Conservation (phyloP, 2,797 vertebrate species). For the Oophaga sylvatica region DNA sequence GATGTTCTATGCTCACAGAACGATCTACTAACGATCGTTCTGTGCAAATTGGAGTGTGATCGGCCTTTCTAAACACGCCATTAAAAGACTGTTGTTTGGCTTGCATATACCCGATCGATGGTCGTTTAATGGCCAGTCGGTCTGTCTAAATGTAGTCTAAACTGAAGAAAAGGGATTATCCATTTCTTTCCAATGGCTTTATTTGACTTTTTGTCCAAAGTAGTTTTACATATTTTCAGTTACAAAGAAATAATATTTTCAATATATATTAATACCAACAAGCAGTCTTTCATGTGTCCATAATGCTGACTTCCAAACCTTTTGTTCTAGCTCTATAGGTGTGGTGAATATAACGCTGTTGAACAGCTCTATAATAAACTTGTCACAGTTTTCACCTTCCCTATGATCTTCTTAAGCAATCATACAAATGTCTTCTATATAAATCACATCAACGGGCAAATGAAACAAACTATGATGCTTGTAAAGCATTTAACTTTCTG, state of each 20-base stretch:
- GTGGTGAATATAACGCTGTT: slow-evolving; percentile 23
- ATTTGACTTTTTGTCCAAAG: too few species aligned
- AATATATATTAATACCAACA: neutral
- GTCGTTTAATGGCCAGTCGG: too few species aligned
- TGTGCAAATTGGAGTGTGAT: too few species aligned
- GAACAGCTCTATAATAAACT: slow-evolving; percentile 24
- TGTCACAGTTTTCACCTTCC: slow-evolving; percentile 16
- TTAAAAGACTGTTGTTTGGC: too few species aligned
- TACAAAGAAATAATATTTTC: neutral
- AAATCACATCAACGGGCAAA: slow-evolving; percentile 6
- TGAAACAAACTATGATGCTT: slow-evolving; percentile 29
- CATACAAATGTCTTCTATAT: slow-evolving; percentile 43
- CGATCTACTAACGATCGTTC: too few species aligned
- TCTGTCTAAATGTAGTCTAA: too few species aligned
- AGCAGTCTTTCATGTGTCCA: slow-evolving; percentile 12
- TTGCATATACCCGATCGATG: too few species aligned
- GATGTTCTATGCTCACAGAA: too few species aligned
- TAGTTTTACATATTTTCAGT: neutral
- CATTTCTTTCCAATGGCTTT: too few species aligned
- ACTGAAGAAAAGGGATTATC: too few species aligned
- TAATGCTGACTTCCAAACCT: slow-evolving; percentile 23
- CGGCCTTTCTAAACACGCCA: too few species aligned
- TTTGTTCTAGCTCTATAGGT: slow-evolving; percentile 4
- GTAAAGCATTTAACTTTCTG: slow-evolving; percentile 1
- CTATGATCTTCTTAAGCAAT: slow-evolving; percentile 38